Evolutionary conservation across 2,888 invertebrate species (phyloP), one percentile per base, ranked within the genome.

Genomic region (Heliconius hortense): DNA sequence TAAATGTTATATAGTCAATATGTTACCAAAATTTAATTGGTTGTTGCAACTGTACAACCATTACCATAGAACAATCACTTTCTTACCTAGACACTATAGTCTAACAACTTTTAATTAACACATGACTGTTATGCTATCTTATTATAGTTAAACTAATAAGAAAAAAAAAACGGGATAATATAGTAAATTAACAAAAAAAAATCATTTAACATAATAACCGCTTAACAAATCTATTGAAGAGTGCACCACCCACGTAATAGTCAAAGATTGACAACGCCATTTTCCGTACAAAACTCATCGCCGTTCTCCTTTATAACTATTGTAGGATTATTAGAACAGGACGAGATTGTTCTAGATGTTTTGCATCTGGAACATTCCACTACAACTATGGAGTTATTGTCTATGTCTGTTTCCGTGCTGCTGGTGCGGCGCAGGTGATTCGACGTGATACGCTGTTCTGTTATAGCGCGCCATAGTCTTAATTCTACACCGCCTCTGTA

Each of bases 381-480:
- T 0, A 94, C 89, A 0, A 94, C 92, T 67, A 94, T 91, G 0
- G 93, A 90, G 82, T 92, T 90, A 8, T 89, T 90, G 84, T 94
- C 94, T 75, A 90, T 90, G 81, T 94, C 94, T 0, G 93, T 91
- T 62, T 93, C 94, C 0, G 91, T 90, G 80, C 93, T 93, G 84
- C 93, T 92, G 0, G 90, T 84, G 26, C 93, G 87, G 0, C 92
- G 89, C 0, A 90, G 81, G 43, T 86, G 85, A 68, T 84, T 81
- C 3, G 87, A 79, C 8, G 76, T 78, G 26, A 89, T 79, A 0
- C 96, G 94, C 84, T 96, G 95, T 64, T 96, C 95, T 76, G 95
- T 88, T 74, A 98, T 96, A 0, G 97, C 96, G 78, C 96, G 96
- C 98, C 98, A 98, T 79, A 98, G 93, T 74, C 97, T 95, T 68